These are phyloP conservation scores for Siniperca chuatsi DNA, from an alignment of 2,113 vertebrate species.

Conservation along the genomic window DNA sequence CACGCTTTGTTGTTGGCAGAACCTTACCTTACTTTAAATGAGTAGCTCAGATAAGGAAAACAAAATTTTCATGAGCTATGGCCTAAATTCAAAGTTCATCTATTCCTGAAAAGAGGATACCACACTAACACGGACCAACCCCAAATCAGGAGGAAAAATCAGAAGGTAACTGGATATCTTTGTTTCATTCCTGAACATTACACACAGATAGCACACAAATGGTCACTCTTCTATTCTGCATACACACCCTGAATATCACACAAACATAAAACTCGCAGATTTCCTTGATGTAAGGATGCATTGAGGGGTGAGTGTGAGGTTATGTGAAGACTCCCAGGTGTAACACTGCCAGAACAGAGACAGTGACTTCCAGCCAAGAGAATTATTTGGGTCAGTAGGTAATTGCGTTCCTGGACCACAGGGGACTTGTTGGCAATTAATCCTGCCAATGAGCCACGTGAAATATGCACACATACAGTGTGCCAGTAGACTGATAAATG, in stretches of 20 bases:
- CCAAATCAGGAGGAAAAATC: not conserved
- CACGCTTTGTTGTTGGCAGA: not conserved
- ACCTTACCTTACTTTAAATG: not conserved
- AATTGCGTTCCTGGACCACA: conserved; percentile 80
- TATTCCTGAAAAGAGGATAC: conserved; percentile 29
- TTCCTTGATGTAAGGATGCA: conserved; percentile 17
- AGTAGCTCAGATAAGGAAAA: not conserved
- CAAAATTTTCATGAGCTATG: not conserved
- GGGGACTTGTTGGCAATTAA: conserved; percentile 79
- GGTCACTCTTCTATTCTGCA: not conserved
- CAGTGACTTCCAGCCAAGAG: conserved; percentile 68
- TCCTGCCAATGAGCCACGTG: conserved; percentile 68
- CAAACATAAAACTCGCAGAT: not conserved
- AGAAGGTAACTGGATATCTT: not conserved
- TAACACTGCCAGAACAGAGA: conserved; percentile 53
- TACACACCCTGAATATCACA: conserved; percentile 7
- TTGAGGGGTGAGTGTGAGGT: conserved; percentile 35
- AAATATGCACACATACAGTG: conserved; percentile 57
- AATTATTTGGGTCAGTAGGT: conserved; percentile 85
- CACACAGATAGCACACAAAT: conserved; percentile 1
- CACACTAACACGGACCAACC: not conserved
- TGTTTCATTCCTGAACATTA: conserved; percentile 14
- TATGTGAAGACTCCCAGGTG: conserved; percentile 61
- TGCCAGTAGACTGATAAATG: conserved; percentile 51
- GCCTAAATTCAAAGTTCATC: conserved; percentile 5